A percentile compares a stretch with the other conserved stretches of the same genome.
Evolutionary conservation across 2,797 vertebrate species (phyloP).

Genomic region (Pseudomugil tenellus): DNA sequence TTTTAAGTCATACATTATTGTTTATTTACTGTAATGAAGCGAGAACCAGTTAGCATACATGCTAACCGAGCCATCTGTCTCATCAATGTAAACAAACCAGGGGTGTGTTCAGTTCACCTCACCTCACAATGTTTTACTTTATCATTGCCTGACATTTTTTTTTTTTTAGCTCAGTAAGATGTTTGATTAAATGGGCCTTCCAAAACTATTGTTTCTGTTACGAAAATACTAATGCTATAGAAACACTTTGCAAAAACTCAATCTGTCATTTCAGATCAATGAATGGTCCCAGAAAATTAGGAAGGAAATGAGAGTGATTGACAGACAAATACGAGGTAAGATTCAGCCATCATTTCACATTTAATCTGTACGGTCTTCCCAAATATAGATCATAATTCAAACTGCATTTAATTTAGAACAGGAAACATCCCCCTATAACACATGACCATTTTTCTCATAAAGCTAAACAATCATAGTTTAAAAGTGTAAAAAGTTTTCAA

Average conservation of each 20-base stretch:
- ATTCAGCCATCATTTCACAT: not conserved
- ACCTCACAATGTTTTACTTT: not conserved
- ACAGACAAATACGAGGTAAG: conserved; percentile 97
- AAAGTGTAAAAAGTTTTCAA: not conserved
- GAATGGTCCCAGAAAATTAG: conserved; percentile 90
- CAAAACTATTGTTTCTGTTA: not conserved
- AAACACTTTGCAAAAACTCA: not conserved
- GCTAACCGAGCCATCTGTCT: conserved; percentile 47
- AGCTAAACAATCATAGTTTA: not conserved
- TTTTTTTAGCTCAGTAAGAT: not conserved
- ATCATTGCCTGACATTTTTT: not conserved
- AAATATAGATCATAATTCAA: not conserved
- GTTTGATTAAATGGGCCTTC: not conserved
- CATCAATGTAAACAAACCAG: conserved; percentile 70
- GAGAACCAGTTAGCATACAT: conserved; percentile 36
- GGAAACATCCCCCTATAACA: not conserved
- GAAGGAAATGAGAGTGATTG: conserved; percentile 95
- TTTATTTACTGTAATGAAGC: not conserved
- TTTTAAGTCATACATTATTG: not conserved
- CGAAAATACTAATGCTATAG: not conserved
- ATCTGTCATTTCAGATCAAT: conserved; percentile 83
- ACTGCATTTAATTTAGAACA: not conserved
- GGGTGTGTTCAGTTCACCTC: conserved; percentile 9
- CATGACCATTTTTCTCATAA: not conserved
- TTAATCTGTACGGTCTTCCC: not conserved